phyloP scores from a whole-genome alignment of 1,140 invertebrate genomes.

The Diprion similis region DNA sequence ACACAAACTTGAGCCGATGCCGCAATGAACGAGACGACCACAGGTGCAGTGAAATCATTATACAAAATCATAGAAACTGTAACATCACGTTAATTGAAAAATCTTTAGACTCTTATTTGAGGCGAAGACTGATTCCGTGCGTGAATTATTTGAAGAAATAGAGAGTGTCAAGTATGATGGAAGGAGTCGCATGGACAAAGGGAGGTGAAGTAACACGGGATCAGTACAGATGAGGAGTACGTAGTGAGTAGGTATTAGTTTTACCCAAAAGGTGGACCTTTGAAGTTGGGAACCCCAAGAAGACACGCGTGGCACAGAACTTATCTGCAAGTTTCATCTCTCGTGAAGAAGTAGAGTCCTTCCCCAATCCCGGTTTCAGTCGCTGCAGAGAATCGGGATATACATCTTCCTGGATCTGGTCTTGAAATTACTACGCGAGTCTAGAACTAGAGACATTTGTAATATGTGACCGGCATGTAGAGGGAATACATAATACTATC shows the following conservation, averaged over 20 bases:
- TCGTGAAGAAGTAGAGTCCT: not conserved
- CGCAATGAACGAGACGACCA: too few relatives aligned
- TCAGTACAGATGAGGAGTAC: too few relatives aligned
- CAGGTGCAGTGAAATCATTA: too few relatives aligned
- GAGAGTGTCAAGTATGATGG: too few relatives aligned
- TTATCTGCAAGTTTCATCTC: conserved; percentile 1
- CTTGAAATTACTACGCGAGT: conserved; percentile 4
- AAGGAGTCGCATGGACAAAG: too few relatives aligned
- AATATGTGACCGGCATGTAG: not conserved
- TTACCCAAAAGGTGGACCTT: not conserved
- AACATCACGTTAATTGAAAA: too few relatives aligned
- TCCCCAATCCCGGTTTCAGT: not conserved
- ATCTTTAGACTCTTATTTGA: too few relatives aligned
- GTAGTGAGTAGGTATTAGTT: not conserved
- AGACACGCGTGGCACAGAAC: not conserved
- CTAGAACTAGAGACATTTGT: not conserved
- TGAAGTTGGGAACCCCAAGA: not conserved
- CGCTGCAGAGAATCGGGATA: not conserved
- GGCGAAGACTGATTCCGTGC: too few relatives aligned
- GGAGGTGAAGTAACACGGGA: too few relatives aligned
- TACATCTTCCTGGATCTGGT: conserved; percentile 4
- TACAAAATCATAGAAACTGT: too few relatives aligned
- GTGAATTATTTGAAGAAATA: too few relatives aligned
- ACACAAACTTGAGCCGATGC: too few relatives aligned
- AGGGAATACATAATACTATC: not conserved